Evolutionary conservation across 1,140 invertebrate species (phyloP), one percentile per base, ranked within the genome.

Genomic region (Artemia franciscana): DNA sequence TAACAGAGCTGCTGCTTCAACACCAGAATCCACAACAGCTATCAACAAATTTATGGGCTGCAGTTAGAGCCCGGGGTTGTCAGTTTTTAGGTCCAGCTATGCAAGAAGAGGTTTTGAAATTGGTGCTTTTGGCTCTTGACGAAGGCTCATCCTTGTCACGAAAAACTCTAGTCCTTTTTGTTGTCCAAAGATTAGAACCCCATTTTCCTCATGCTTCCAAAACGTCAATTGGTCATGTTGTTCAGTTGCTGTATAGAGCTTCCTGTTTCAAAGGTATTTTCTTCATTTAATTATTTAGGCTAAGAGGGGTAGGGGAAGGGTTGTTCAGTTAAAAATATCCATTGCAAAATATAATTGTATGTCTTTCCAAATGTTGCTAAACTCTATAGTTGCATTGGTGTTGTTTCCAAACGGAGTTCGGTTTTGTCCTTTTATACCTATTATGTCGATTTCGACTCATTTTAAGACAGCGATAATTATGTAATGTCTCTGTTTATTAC

Each of bases 31-130:
- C 88, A 26, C 85, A 91, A 68, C 88, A 93, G 70, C 73, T 94
- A 3, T 91, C 88, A 60, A 84, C 88, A 5, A 91, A 92, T 75
- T 76, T 98, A 18, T 98, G 95, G 95, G 90, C 91, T 30, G 93
- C 94, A 58, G 93, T 98, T 3, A 74, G 95, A 63, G 88, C 91
- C 3, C 79, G 94, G 61, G 94, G 95, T 27, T 98, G 95, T 73
- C 95, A 98, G 73, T 98, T 98, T 75, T 80, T 98, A 15, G 95
- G 95, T n/a, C 93, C 93, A 82, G 91, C 89, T 4, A 96, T 98
- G 92, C 93, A 98, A 77, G 93, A 98, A 75, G 93, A 98, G 74
- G 92, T 97, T 3, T 74, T 98, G 0, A 91, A 91, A 72, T 75
- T 98, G 59, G 92, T 98, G 18, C 75, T 98, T 5, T 72, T 96